Percentiles rank a stretch among this genome's conserved stretches.
Evolutionary conservation across 2,113 vertebrate species (phyloP).

Genomic region (Ovibos moschatus): DNA sequence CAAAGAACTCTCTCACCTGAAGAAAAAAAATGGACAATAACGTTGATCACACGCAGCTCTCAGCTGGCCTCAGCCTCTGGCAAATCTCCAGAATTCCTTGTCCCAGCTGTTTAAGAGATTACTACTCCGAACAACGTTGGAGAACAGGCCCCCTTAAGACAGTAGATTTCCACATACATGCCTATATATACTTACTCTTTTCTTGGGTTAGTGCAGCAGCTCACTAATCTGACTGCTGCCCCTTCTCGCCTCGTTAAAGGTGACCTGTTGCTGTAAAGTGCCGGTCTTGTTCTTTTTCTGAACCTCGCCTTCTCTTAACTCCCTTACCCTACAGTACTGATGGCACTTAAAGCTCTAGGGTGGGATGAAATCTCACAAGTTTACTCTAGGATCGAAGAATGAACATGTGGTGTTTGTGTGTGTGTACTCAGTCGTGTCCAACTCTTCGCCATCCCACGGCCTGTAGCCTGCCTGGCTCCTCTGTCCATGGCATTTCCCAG

Average conservation of each 20-base stretch:
- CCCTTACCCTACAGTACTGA: background rate
- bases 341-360: background rate
- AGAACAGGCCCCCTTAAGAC: background rate
- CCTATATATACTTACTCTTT: background rate
- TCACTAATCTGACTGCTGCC: background rate
- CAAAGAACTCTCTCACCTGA: background rate
- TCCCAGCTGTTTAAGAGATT: background rate
- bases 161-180: background rate
- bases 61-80: background rate
- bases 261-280: background rate
- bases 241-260: fast-evolving
- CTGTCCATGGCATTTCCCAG: background rate
- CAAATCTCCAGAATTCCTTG: background rate
- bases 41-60: fast-evolving
- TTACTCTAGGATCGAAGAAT: background rate
- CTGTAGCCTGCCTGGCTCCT: background rate
- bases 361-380: background rate
- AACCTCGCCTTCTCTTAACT: background rate
- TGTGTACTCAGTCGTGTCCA: background rate
- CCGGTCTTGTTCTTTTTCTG: fast-evolving
- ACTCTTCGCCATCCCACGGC: background rate
- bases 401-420: background rate
- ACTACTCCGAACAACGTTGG: background rate
- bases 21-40: background rate
- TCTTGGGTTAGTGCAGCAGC: background rate